Evolutionary conservation across 1,140 invertebrate species (phyloP).

Genomic region (Euura saliciscinereae): DNA sequence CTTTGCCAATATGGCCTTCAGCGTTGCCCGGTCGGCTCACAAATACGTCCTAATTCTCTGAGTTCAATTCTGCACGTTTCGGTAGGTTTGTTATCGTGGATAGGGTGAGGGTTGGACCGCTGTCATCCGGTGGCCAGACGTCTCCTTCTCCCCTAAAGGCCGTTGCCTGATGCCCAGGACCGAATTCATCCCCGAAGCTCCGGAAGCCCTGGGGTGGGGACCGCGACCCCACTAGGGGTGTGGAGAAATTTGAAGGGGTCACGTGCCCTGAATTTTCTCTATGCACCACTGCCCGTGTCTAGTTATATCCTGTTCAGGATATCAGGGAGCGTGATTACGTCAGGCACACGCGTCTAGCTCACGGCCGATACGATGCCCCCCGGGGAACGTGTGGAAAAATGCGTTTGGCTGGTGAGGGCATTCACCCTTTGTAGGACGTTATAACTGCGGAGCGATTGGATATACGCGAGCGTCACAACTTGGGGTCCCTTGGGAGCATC

Average conservation of each 20-base stretch:
- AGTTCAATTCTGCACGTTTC: neutral
- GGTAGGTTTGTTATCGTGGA: neutral
- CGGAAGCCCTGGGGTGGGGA: no score
- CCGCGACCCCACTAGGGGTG: neutral
- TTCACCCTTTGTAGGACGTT: neutral
- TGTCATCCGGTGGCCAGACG: neutral
- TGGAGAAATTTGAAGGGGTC: conserved; percentile 4
- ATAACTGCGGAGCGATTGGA: no score
- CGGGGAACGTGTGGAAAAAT: neutral
- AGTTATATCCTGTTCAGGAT: no score
- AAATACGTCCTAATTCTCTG: neutral
- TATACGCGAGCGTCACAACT: no score
- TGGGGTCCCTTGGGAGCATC: no score
- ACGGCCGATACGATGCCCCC: neutral
- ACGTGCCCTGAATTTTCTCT: neutral
- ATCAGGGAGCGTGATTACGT: neutral
- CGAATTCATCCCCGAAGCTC: no score
- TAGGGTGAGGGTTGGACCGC: neutral
- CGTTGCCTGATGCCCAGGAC: neutral
- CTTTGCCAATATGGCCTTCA: no score
- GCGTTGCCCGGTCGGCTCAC: neutral
- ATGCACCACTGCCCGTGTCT: neutral
- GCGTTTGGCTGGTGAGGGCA: neutral
- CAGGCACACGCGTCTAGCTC: neutral
- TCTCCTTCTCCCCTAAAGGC: neutral